phyloP scores from a whole-genome alignment of 1,140 invertebrate species.

The Chironomus tepperi region DNA sequence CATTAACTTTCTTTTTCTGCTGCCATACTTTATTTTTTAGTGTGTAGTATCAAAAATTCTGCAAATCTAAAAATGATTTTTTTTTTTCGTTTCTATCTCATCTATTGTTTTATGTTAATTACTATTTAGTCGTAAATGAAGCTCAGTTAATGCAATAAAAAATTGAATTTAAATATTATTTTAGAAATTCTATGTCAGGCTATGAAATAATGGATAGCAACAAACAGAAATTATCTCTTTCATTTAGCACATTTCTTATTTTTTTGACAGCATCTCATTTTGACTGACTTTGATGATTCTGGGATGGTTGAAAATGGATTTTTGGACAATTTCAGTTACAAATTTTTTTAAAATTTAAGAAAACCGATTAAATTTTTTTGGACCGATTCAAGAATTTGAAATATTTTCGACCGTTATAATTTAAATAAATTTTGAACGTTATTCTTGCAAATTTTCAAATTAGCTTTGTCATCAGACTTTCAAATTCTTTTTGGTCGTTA shows the following conservation, averaged over 20 bases:
- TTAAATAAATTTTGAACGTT: no score
- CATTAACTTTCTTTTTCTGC: not conserved
- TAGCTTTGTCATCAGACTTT: no score
- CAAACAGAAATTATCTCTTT: not conserved
- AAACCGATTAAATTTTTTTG: no score
- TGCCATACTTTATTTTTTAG: not conserved
- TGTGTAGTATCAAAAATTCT: not conserved
- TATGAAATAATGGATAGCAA: not conserved
- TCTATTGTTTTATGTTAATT: not conserved
- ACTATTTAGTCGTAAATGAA: not conserved
- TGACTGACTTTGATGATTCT: no score
- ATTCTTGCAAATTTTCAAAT: no score
- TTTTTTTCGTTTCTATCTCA: not conserved
- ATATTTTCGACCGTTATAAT: no score
- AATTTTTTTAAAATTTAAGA: no score
- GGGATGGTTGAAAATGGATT: no score
- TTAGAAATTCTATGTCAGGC: not conserved
- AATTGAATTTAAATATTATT: conserved; percentile 1
- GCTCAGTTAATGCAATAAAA: not conserved
- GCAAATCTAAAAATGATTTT: not conserved
- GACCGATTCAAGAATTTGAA: no score
- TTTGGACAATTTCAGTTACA: no score
- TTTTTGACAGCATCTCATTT: no score
- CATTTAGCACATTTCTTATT: not conserved
- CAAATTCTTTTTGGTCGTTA: no score